A percentile compares a stretch with the other conserved stretches of the same genome.
Evolutionary conservation across 2,888 invertebrate genomes (phyloP).

Genomic region (Furcula furcula): DNA sequence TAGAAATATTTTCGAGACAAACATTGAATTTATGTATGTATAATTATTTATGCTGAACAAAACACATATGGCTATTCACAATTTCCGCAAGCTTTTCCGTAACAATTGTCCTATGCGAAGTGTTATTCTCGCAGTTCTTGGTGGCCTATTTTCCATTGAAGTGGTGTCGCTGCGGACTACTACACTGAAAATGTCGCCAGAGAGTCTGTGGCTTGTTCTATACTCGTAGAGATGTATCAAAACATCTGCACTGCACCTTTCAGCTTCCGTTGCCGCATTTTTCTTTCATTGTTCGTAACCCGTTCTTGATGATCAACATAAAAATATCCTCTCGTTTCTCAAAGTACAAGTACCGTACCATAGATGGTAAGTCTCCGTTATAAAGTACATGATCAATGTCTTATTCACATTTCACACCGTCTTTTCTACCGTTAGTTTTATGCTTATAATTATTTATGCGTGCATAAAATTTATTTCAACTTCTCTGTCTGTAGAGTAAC

Average conservation of each 20-base stretch:
- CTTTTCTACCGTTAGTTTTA: slow-evolving; percentile 38
- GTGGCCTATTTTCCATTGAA: slow-evolving; percentile 66
- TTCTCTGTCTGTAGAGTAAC: no score
- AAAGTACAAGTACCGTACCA: background rate
- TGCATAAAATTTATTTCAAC: no score
- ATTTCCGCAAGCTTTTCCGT: slow-evolving; percentile 39
- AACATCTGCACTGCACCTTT: slow-evolving; percentile 17
- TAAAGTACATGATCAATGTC: slow-evolving; percentile 31
- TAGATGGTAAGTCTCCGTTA: slow-evolving; percentile 31
- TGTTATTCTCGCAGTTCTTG: slow-evolving; percentile 42
- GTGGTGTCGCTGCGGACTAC: slow-evolving; percentile 39
- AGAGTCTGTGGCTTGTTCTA: slow-evolving; percentile 40
- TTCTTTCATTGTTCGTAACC: no score
- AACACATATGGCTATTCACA: slow-evolving; percentile 20
- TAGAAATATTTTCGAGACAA: slow-evolving; percentile 2
- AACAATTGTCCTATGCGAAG: slow-evolving; percentile 53
- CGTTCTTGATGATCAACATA: no score
- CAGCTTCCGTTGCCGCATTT: background rate
- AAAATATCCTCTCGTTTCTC: background rate
- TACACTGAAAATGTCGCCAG: slow-evolving; percentile 40
- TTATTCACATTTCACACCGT: slow-evolving; percentile 28
- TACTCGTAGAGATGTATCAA: slow-evolving; percentile 19
- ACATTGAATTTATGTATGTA: background rate
- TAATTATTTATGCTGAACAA: background rate
- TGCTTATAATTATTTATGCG: slow-evolving; percentile 40